Evolutionary conservation across 2,113 vertebrate genomes (phyloP).

Genomic region (Menura novaehollandiae): DNA sequence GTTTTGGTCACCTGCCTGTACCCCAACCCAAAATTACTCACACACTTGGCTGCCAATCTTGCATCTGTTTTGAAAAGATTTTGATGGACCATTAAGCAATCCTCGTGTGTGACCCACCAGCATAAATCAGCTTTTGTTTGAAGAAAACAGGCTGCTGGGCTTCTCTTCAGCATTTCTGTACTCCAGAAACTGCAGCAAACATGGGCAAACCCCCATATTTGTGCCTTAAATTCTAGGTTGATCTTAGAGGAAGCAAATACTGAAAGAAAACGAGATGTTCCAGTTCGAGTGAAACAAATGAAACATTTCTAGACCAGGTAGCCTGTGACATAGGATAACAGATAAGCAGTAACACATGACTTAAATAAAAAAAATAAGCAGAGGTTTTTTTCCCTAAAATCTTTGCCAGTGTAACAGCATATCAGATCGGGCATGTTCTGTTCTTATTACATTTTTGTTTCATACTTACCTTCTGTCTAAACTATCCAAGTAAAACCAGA

Average conservation of each 20-base stretch:
- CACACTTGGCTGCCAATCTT: not conserved
- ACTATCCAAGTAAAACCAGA: not conserved
- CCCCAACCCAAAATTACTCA: not conserved
- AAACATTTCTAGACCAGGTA: not conserved
- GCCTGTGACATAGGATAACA: not conserved
- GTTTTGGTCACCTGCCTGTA: not conserved
- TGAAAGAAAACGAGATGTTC: not conserved
- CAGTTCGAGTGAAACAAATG: fast-evolving
- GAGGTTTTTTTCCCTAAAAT: not conserved
- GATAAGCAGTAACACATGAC: not conserved
- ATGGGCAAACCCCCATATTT: not conserved
- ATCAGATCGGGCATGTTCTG: not conserved
- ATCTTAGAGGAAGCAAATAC: not conserved
- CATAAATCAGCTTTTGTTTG: not conserved
- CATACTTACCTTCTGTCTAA: not conserved
- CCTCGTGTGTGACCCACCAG: not conserved
- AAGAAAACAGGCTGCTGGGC: not conserved
- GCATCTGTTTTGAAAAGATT: not conserved
- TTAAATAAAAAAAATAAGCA: not conserved
- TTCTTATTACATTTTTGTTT: not conserved
- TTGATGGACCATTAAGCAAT: not conserved
- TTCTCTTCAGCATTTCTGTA: not conserved
- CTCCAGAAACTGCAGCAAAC: not conserved
- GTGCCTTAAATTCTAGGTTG: not conserved
- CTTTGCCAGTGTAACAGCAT: not conserved